Evolutionary conservation across 2,888 invertebrate species (phyloP), one percentile per base, ranked within the genome.

Genomic region (Dryococelus australis): DNA sequence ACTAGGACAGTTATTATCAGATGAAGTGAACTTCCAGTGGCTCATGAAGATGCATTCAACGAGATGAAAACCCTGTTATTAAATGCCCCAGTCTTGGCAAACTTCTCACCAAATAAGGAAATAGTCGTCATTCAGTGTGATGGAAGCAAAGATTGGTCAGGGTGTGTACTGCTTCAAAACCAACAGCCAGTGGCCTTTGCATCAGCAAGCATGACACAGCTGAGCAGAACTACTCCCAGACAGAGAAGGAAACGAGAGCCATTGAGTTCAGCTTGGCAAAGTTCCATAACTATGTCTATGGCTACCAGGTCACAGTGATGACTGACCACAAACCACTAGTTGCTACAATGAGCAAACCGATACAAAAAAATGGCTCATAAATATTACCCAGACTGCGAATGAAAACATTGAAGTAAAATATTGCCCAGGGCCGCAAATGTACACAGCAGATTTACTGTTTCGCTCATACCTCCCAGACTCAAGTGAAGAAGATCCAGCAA

Each of bases 41-140:
- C 20, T 28, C 80, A 79, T 24, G 84, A 87, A 87, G n/a, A 27
- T 35, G 87, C 80, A 43, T 87, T 87, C 6, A 35, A 85, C 51
- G 83, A 87, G 51, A 87, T 87, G 13, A 87, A 86, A 84, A 35
- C 26, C 24, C 24, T 87, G 65, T 47, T 85, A 9, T 27, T 26
- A 26, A 87, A 51, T 27, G 43, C 87, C 20, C 26, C 53, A 84
- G 78, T 28, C 5, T 27, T 87, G 26, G 27, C 28, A 85, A 83
- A 84, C 65, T 87, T 87, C 51, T n/a, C 84, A 51, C 47, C 51
- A 26, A 53, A 43, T 43, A 6, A 84, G 47, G n/a, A 81, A 84
- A 28, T 87, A 26, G 26, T n/a, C n/a, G n/a, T 28, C 16, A 87
- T 87, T 51, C 84, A 87, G 47, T 87, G 87, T 85, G 84, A 84